Conservation (phyloP, 2,797 vertebrate genomes). For the Malurus splendens region DNA sequence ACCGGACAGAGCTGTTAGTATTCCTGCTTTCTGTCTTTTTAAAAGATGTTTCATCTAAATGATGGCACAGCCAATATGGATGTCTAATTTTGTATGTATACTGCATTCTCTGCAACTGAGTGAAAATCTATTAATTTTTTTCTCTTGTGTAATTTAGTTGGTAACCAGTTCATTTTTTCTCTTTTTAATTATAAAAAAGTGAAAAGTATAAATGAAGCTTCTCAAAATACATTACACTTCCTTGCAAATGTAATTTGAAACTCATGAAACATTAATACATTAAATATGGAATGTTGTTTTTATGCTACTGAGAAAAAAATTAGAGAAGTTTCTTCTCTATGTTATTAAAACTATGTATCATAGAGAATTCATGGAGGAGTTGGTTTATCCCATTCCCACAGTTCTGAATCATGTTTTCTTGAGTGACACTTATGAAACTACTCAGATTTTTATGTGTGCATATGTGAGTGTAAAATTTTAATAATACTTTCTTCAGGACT, state of each 20-base stretch:
- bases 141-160: background rate
- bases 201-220: constrained; percentile 37
- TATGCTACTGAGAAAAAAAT: constrained; percentile 2
- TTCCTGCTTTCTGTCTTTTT: background rate
- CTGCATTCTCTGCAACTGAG: background rate
- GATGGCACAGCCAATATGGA: background rate
- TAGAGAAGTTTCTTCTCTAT: background rate
- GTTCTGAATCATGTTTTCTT: background rate
- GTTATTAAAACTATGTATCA: constrained; percentile 43
- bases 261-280: constrained; percentile 52
- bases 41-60: background rate
- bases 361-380: background rate
- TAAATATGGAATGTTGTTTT: constrained; percentile 30
- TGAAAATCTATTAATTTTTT: background rate
- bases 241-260: constrained; percentile 51
- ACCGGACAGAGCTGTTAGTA: background rate
- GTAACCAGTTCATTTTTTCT: background rate
- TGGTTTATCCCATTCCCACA: background rate
- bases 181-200: constrained; percentile 44
- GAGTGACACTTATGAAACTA: background rate
- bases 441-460: background rate
- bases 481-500: background rate
- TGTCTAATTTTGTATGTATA: background rate
- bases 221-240: constrained; percentile 31
- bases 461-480: background rate